Conservation (phyloP, 1,140 invertebrate species). For the Zaprionus tsacasi region DNA sequence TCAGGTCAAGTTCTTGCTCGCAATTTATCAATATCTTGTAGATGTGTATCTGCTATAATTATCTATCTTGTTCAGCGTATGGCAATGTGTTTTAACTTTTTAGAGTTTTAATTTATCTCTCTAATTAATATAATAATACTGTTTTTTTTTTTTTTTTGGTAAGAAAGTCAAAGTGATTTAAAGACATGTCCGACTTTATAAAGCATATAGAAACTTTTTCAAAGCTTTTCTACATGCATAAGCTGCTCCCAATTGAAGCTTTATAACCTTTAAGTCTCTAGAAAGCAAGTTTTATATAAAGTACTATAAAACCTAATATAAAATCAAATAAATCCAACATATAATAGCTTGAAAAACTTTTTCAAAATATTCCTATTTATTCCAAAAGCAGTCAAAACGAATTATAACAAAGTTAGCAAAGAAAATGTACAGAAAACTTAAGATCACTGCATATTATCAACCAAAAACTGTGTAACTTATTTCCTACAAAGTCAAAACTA, state of each 20-base stretch:
- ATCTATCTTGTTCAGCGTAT: neutral
- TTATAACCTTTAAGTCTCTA: neutral
- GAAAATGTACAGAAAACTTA: neutral
- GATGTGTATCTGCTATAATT: constrained; percentile 1
- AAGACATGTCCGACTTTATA: neutral
- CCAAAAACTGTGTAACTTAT: neutral
- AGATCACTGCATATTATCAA: neutral
- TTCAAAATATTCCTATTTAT: no score
- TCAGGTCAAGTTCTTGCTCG: neutral
- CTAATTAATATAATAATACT: neutral
- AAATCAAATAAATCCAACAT: neutral
- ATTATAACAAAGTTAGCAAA: neutral
- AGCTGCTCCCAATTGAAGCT: neutral
- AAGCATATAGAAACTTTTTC: neutral
- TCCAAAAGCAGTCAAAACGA: no score
- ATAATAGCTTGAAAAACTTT: no score
- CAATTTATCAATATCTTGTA: neutral
- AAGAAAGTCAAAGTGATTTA: neutral
- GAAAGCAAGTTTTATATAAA: neutral
- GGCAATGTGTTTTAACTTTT: neutral
- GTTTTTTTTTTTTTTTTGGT: neutral
- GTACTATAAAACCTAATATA: neutral
- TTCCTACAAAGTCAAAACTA: neutral
- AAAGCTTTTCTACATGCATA: neutral
- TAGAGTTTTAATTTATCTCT: neutral